Percentiles rank a stretch among this genome's conserved stretches.
Evolutionary conservation across 2,797 vertebrate genomes (phyloP).

Genomic region (Geotria australis): DNA sequence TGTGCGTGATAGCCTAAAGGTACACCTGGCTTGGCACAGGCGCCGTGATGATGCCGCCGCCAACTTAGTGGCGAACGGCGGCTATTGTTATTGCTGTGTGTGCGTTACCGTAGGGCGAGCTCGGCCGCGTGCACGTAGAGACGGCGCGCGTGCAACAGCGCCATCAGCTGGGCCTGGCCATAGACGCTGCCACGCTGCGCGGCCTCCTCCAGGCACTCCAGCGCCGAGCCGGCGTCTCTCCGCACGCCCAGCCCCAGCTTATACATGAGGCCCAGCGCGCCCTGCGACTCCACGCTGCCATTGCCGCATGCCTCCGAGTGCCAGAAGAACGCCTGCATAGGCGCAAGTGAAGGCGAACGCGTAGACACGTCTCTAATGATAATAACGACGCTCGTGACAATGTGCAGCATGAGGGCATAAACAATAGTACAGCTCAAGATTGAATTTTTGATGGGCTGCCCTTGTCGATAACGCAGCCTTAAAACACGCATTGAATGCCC

Average conservation of each 20-base stretch:
- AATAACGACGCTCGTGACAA: too few species aligned
- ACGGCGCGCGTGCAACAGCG: slow-evolving; percentile 24
- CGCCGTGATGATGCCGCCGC: too few species aligned
- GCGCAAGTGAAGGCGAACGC: too few species aligned
- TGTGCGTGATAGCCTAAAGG: too few species aligned
- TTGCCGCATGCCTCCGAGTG: slow-evolving; percentile 33
- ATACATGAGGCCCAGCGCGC: slow-evolving; percentile 29
- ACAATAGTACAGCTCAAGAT: too few species aligned
- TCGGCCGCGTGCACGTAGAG: slow-evolving; percentile 17
- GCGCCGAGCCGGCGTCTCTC: slow-evolving; percentile 11
- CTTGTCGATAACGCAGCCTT: too few species aligned
- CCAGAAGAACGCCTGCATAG: slow-evolving; percentile 28
- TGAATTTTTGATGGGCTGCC: too few species aligned
- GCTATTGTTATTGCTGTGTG: neutral
- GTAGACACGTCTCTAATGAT: too few species aligned
- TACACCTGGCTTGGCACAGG: too few species aligned
- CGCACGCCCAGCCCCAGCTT: slow-evolving; percentile 15
- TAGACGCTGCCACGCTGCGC: slow-evolving; percentile 22
- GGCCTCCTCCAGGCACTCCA: slow-evolving; percentile 18
- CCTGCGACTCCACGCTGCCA: slow-evolving; percentile 32
- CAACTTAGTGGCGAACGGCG: too few species aligned
- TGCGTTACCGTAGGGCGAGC: slow-evolving; percentile 18
- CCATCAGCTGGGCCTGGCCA: slow-evolving; percentile 22
- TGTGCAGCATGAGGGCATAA: too few species aligned
- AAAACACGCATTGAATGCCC: too few species aligned